Percentiles rank a stretch among this genome's conserved stretches.
Conservation (phyloP, 2,888 invertebrate genomes). For the Apoda limacodes region DNA sequence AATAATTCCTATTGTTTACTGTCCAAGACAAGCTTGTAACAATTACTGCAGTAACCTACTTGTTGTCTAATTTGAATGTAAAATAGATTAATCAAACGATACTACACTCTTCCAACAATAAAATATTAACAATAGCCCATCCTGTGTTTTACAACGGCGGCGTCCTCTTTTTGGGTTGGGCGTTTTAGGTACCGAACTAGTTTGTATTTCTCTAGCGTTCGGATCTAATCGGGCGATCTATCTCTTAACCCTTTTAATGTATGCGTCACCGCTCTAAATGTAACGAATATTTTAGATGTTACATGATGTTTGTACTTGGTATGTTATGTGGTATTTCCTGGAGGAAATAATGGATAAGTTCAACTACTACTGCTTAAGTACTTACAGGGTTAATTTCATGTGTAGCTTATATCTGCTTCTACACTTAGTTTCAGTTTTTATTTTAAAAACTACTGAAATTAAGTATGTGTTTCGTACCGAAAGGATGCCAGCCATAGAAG, state of each 20-base stretch:
- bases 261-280: conserved; percentile 46
- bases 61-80: conserved; percentile 56
- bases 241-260: conserved; percentile 60
- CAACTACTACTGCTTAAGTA: too few relatives aligned
- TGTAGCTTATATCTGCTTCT: too few relatives aligned
- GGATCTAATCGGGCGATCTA: conserved; percentile 55
- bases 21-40: conserved; percentile 43
- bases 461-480: too few relatives aligned
- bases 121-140: conserved; percentile 59
- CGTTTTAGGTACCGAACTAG: conserved; percentile 43
- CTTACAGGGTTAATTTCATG: too few relatives aligned
- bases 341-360: too few relatives aligned
- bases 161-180: conserved; percentile 46
- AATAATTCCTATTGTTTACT: conserved; percentile 38
- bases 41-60: conserved; percentile 47
- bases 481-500: too few relatives aligned
- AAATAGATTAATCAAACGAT: conserved; percentile 61
- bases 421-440: too few relatives aligned
- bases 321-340: conserved; percentile 22
- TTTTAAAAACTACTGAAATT: too few relatives aligned
- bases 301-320: conserved; percentile 28
- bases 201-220: conserved; percentile 51
- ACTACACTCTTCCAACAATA: conserved; percentile 48
- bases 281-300: conserved; percentile 36
- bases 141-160: conserved; percentile 48